Evolutionary conservation across 1,140 invertebrate genomes (phyloP).

Genomic region (Zaprionus ghesquierei): DNA sequence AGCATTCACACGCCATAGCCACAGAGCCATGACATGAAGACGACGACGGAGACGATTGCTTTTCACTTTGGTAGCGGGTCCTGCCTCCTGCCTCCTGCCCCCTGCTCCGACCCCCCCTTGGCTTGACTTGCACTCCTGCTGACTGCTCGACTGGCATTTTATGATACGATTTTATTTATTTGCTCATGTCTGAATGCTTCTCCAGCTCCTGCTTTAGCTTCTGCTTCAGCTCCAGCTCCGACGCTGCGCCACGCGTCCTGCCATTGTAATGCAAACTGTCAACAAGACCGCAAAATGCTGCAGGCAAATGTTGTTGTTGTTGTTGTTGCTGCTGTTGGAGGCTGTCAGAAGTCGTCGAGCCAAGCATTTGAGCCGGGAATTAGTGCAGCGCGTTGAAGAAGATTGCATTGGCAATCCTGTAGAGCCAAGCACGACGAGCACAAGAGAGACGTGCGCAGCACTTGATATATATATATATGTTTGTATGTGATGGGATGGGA

Average conservation of each 20-base stretch:
- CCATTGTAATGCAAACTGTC: constrained; percentile 76
- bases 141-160: constrained; percentile 51
- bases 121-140: constrained; percentile 2
- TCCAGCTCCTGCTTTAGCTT: not conserved
- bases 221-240: not conserved
- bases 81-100: constrained; percentile 18
- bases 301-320: constrained; percentile 46
- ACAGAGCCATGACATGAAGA: constrained; percentile 66
- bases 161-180: constrained; percentile 78
- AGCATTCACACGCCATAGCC: constrained; percentile 76
- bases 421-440: not conserved
- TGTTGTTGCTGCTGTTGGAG: constrained; percentile 22
- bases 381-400: constrained; percentile 55
- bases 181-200: constrained; percentile 45
- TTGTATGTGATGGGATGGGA: not conserved
- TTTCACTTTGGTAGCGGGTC: constrained; percentile 61
- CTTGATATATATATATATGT: constrained; percentile 10
- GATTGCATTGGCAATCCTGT: constrained; percentile 46
- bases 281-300: constrained; percentile 65
- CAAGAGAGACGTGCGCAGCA: not conserved
- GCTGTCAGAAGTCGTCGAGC: constrained; percentile 43
- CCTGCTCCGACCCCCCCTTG: not conserved
- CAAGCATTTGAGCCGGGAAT: constrained; percentile 49
- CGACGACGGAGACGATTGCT: constrained; percentile 63
- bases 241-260: constrained; percentile 55